Conservation (phyloP, 2,113 vertebrate species). For the Nicator chloris region DNA sequence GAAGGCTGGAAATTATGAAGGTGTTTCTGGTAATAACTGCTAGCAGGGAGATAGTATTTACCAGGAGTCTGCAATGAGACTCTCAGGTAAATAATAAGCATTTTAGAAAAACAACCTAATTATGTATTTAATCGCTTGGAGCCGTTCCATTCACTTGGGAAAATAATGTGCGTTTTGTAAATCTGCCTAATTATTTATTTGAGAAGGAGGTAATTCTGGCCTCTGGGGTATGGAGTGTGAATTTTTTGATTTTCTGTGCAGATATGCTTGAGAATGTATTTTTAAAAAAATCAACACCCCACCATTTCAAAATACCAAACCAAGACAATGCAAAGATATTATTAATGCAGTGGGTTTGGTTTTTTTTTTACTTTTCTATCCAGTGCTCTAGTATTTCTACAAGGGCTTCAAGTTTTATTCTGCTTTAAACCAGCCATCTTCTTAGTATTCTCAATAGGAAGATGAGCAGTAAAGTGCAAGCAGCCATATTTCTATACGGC, state of each 20-base stretch:
- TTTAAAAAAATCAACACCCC: background rate
- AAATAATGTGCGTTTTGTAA: slow-evolving; percentile 45
- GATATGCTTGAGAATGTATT: background rate
- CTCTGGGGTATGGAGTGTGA: background rate
- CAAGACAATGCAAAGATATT: background rate
- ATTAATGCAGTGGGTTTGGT: background rate
- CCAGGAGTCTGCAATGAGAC: slow-evolving; percentile 33
- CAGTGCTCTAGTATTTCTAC: background rate
- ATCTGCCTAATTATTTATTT: slow-evolving; percentile 60
- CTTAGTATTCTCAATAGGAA: background rate
- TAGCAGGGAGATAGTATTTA: slow-evolving; percentile 44
- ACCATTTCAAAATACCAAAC: background rate
- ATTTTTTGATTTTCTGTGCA: background rate
- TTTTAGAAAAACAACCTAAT: slow-evolving; percentile 65
- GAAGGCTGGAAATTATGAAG: slow-evolving; percentile 5
- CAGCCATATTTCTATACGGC: background rate
- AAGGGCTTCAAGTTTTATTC: background rate
- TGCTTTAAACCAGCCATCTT: background rate
- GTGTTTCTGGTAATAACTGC: slow-evolving; percentile 12
- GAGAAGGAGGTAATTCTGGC: slow-evolving; percentile 32
- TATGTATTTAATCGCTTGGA: slow-evolving; percentile 56
- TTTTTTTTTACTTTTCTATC: background rate
- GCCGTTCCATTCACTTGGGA: slow-evolving; percentile 42
- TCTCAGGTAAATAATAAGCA: slow-evolving; percentile 66
- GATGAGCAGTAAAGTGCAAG: background rate